Evolutionary conservation across 37 sponge, comb jelly and placozoan species (phyloP), one percentile per base, ranked within the genome.

Genomic region (Crambe crambe): DNA sequence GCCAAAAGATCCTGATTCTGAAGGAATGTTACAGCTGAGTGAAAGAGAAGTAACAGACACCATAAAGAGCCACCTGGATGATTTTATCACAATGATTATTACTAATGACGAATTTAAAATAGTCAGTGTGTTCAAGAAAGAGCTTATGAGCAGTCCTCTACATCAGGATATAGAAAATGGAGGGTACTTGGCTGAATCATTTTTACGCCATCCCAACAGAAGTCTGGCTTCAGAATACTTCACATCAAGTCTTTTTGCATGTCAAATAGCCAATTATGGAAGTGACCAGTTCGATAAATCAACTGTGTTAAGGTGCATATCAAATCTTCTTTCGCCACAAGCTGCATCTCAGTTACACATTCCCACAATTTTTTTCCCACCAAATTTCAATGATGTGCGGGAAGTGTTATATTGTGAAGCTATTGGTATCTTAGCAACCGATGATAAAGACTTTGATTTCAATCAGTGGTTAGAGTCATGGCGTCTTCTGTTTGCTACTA

Each of bases 381-480:
- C n/a, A n/a, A n/a, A n/a, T n/a, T 60, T 22, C 4, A 9, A 4
- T 21, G n/a, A 60, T 4, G 5, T 60, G 23, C 6, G 23, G 6
- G 5, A 60, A 60, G 25, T 3, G 27, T 60, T 60, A 22, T 5
- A 60, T 6, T 4, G 25, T 21, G 27, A 60, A 60, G 23, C 36
- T 36, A 20, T 10, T 20, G 0, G 23, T 38, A 54, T 40, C n/a
- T 26, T 59, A n/a, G 75, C 15, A n/a, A 38, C 15, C 0, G 51
- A 42, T 37, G 84, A 83, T 57, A 42, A 41, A 20, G 67, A 75
- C 58, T 75, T 75, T 51, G 25, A 43, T 27, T 42, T 83, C 57
- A 22, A 75, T 39, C 4, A 58, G 23, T 75, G 76, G 76, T 40
- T 75, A 23, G 62, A 75, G 2, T 8, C 41, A 4, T 75, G 76